Percentiles rank a stretch among this genome's conserved stretches.
Evolutionary conservation across 2,888 invertebrate species (phyloP).

Genomic region (Lasius fuliginosus): DNA sequence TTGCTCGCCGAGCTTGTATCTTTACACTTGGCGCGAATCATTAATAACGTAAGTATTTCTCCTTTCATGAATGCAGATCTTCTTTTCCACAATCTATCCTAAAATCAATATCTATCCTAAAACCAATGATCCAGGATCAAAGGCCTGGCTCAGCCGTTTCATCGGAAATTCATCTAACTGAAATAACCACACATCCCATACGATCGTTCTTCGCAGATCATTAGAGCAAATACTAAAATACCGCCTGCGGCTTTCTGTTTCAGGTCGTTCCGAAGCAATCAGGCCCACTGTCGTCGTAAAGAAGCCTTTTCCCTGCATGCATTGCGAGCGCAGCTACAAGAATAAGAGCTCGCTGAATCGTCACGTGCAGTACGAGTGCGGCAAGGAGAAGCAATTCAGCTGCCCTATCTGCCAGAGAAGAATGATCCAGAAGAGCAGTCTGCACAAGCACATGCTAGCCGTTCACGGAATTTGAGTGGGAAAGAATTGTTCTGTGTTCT

Average conservation of each 20-base stretch:
- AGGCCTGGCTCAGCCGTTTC: neutral
- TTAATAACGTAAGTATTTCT: neutral
- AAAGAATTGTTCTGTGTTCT: neutral
- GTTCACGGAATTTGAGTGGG: conserved; percentile 47
- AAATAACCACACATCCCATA: neutral
- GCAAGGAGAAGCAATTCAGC: conserved; percentile 74
- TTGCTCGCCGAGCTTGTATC: conserved; percentile 47
- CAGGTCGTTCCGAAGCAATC: conserved; percentile 40
- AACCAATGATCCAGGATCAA: conserved; percentile 12
- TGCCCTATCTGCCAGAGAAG: conserved; percentile 77
- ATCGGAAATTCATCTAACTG: neutral
- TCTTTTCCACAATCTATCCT: neutral
- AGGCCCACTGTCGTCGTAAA: conserved; percentile 2
- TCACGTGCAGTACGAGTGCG: conserved; percentile 78
- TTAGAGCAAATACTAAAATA: conserved; percentile 71
- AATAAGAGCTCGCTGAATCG: conserved; percentile 83
- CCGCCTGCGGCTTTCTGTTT: conserved; percentile 64
- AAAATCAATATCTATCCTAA: neutral
- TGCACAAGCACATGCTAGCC: conserved; percentile 73
- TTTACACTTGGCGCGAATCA: neutral
- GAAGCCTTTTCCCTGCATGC: conserved; percentile 71
- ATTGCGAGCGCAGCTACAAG: conserved; percentile 81
- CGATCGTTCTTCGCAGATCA: neutral
- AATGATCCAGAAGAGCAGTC: conserved; percentile 67
- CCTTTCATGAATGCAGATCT: neutral